Evolutionary conservation across 2,888 invertebrate species (phyloP).

Genomic region (Synergus gifuensis): DNA sequence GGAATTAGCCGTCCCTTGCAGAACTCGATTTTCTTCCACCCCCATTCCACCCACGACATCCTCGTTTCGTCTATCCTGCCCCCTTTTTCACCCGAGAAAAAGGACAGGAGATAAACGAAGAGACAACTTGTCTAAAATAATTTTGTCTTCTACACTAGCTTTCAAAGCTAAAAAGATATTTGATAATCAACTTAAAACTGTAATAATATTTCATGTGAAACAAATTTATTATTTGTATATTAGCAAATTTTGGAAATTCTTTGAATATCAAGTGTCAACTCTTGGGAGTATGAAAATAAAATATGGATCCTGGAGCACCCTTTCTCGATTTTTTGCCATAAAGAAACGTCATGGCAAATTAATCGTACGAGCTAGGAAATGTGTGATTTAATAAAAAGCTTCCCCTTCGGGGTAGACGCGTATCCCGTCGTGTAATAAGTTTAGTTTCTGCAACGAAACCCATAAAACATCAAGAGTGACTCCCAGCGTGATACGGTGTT

Average conservation of each 20-base stretch:
- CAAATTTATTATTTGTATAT: background rate
- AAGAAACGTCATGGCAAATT: constrained; percentile 73
- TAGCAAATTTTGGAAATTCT: background rate
- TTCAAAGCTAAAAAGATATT: background rate
- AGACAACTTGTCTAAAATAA: constrained; percentile 38
- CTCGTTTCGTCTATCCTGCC: constrained; percentile 41
- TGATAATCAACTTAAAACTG: background rate
- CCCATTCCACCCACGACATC: constrained; percentile 53
- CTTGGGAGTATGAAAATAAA: constrained; percentile 59
- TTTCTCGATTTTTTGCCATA: constrained; percentile 62
- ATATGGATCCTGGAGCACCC: constrained; percentile 64
- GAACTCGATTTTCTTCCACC: constrained; percentile 64
- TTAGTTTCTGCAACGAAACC: constrained; percentile 75
- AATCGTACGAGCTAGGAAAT: constrained; percentile 69
- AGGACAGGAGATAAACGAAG: constrained; percentile 54
- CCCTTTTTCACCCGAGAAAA: constrained; percentile 48
- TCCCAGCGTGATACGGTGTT: constrained; percentile 64
- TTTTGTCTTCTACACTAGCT: background rate
- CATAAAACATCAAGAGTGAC: constrained; percentile 73
- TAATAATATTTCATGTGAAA: background rate
- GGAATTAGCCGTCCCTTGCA: constrained; percentile 77
- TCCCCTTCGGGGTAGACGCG: constrained; percentile 61
- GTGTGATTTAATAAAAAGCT: constrained; percentile 75
- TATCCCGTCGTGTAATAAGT: constrained; percentile 75
- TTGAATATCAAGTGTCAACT: background rate